phyloP scores from a whole-genome alignment of 1,140 invertebrate genomes.

The Plutomurus gul region DNA sequence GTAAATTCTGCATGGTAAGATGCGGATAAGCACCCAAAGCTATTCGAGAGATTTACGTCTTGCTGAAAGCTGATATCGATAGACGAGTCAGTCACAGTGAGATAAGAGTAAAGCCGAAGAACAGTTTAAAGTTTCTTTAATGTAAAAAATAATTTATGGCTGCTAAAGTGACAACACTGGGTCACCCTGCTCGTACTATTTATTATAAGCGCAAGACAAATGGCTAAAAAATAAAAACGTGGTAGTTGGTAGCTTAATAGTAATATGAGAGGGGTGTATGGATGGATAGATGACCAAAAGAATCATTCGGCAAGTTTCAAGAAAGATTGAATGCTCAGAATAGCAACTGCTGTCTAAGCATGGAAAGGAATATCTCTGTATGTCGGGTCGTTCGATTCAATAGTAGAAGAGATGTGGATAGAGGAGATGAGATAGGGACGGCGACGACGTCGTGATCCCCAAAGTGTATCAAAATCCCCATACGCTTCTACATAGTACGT shows the following conservation, averaged over 20 bases:
- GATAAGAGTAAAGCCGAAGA: conserved; percentile 28
- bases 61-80: conserved; percentile 28
- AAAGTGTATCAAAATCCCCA: conserved; percentile 38
- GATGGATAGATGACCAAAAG: too few relatives aligned
- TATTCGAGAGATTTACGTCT: conserved; percentile 22
- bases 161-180: conserved; percentile 22
- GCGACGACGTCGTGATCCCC: neutral
- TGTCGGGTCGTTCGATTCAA: too few relatives aligned
- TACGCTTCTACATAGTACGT: neutral
- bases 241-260: neutral
- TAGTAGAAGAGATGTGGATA: neutral
- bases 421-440: neutral
- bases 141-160: conserved; percentile 25
- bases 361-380: too few relatives aligned
- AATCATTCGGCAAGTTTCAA: too few relatives aligned
- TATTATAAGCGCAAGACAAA: neutral
- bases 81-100: conserved; percentile 1
- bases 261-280: neutral
- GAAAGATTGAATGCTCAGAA: too few relatives aligned
- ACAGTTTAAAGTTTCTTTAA: conserved; percentile 19
- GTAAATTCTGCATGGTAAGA: neutral
- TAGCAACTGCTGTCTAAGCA: too few relatives aligned
- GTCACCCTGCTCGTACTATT: neutral
- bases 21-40: neutral
- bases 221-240: neutral